phyloP scores from a whole-genome alignment of 2,113 vertebrate species.

The Mirza zaza region DNA sequence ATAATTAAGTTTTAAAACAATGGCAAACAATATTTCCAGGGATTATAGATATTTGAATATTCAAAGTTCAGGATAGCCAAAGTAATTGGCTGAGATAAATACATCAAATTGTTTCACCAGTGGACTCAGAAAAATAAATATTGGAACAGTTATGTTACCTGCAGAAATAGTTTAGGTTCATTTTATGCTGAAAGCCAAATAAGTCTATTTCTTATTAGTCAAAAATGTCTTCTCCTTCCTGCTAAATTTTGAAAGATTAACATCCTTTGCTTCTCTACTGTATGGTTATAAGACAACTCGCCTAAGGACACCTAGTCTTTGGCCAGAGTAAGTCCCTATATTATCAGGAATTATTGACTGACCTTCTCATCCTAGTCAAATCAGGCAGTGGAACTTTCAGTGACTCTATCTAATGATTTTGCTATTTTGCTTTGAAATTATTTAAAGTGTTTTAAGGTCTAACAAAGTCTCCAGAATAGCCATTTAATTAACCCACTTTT shows the following conservation, averaged over 20 bases:
- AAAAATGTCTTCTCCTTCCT: neutral
- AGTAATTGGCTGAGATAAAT: neutral
- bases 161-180: neutral
- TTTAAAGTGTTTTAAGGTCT: neutral
- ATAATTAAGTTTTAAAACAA: neutral
- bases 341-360: neutral
- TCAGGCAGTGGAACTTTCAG: no score
- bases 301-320: neutral
- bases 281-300: accelerated
- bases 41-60: neutral
- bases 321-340: neutral
- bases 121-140: neutral
- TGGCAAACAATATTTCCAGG: neutral
- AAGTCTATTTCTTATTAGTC: neutral
- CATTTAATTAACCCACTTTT: neutral
- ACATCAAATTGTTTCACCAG: neutral
- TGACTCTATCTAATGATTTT: no score
- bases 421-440: neutral
- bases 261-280: neutral
- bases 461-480: neutral
- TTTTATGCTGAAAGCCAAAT: neutral
- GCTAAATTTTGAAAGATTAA: neutral
- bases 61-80: neutral
- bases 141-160: neutral
- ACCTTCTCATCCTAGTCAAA: neutral